These are phyloP conservation scores for Zhuqinia jingwanae DNA, from an alignment of 2,888 invertebrate species.

Conservation along the genomic window DNA sequence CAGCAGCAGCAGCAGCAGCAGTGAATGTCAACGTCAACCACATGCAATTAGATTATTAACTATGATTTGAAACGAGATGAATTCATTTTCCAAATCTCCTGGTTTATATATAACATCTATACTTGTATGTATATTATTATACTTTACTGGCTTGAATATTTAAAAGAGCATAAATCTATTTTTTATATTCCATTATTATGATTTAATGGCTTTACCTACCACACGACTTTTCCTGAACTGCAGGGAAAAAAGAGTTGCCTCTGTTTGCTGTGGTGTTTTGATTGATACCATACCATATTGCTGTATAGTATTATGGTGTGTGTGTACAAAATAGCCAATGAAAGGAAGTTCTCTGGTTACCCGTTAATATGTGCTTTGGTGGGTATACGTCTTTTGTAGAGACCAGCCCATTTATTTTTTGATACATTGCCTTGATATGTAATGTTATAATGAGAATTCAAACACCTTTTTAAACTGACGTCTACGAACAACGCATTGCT, in stretches of 20 bases:
- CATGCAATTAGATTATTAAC: conserved; percentile 70
- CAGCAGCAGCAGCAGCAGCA: neutral
- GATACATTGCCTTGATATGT: conserved; percentile 31
- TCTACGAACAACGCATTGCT: neutral
- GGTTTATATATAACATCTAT: no score
- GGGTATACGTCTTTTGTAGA: neutral
- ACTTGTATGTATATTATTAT: no score
- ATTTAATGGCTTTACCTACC: conserved; percentile 54
- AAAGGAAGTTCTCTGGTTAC: conserved; percentile 44
- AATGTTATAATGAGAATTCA: conserved; percentile 42
- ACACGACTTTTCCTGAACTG: conserved; percentile 42
- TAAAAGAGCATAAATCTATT: conserved; percentile 14
- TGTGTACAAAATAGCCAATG: conserved; percentile 49
- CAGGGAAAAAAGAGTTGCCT: conserved; percentile 23
- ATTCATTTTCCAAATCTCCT: conserved; percentile 54
- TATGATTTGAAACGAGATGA: conserved; percentile 70
- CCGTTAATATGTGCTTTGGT: neutral
- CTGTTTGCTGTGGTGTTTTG: conserved; percentile 31
- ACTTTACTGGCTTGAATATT: neutral
- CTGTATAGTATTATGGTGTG: no score
- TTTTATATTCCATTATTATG: conserved; percentile 50
- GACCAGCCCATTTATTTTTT: conserved; percentile 33
- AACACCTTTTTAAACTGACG: conserved; percentile 53
- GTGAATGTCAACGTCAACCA: conserved; percentile 69
- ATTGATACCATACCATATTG: conserved; percentile 18